Conservation (phyloP, 2,888 invertebrate species). For the Cantharis flavilabris region DNA sequence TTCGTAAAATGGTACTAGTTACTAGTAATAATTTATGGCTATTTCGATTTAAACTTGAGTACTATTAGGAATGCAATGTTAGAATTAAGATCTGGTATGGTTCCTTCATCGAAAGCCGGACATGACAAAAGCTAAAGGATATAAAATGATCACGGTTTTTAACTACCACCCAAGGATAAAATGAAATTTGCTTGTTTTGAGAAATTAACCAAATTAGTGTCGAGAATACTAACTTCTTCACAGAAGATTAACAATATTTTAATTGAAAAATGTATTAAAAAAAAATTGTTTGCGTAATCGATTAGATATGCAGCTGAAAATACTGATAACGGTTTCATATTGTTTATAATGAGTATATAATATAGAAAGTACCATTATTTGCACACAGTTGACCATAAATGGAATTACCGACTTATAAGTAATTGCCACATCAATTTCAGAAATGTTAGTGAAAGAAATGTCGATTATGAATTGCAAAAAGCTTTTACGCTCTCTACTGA, state of each 20-base stretch:
- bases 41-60: not conserved
- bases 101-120: not conserved
- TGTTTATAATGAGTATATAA: not conserved
- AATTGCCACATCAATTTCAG: not conserved
- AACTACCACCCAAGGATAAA: conserved; percentile 24
- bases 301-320: not conserved
- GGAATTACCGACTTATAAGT: not conserved
- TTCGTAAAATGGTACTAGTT: too few species aligned
- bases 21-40: not conserved
- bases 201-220: not conserved
- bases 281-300: not conserved
- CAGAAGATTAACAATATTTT: not conserved
- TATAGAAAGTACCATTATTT: not conserved
- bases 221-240: not conserved
- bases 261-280: not conserved
- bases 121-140: conserved; percentile 14
- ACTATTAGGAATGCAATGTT: not conserved
- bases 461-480: not conserved
- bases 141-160: conserved; percentile 22
- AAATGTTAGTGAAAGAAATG: not conserved
- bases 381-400: not conserved
- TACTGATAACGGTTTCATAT: not conserved
- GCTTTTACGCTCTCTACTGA: not conserved
- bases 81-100: not conserved
- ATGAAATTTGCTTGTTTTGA: not conserved